These are phyloP conservation scores for Dryobates pubescens DNA, from an alignment of 2,797 vertebrate genomes.

Conservation along the genomic window DNA sequence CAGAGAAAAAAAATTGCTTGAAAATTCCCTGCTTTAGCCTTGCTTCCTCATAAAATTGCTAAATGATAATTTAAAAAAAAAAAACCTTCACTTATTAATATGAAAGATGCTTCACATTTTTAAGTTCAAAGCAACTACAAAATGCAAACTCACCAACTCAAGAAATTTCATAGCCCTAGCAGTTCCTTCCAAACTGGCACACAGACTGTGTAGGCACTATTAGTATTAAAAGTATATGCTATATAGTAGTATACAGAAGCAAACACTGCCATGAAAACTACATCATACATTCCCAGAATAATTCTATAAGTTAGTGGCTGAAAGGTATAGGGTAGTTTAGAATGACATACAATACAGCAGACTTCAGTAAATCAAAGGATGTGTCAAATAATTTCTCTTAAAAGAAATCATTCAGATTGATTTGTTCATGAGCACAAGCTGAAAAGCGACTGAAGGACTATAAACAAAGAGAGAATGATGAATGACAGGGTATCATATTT, in stretches of 20 bases:
- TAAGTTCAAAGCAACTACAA: not conserved
- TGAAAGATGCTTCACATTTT: not conserved
- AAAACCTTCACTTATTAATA: not conserved
- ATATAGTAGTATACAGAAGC: not conserved
- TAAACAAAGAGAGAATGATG: constrained; percentile 15
- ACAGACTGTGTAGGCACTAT: not conserved
- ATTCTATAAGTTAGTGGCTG: constrained; percentile 30
- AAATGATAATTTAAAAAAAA: not conserved
- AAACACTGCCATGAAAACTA: constrained; percentile 2
- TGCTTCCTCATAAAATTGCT: not conserved
- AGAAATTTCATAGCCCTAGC: not conserved
- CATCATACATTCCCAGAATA: not conserved
- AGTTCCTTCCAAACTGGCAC: not conserved
- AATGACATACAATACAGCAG: not conserved
- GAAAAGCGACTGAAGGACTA: constrained; percentile 7
- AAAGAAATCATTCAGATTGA: constrained; percentile 54
- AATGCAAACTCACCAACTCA: not conserved
- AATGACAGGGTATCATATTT: not conserved
- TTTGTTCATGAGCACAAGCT: constrained; percentile 31
- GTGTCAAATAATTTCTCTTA: constrained; percentile 27
- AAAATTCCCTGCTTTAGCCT: not conserved
- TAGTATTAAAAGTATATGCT: not conserved
- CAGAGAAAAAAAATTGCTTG: not conserved
- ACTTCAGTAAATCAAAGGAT: constrained; percentile 29
- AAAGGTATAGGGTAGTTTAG: constrained; percentile 11